Conservation (phyloP, 2,113 vertebrate genomes). For the Cinclus mexicanus region DNA sequence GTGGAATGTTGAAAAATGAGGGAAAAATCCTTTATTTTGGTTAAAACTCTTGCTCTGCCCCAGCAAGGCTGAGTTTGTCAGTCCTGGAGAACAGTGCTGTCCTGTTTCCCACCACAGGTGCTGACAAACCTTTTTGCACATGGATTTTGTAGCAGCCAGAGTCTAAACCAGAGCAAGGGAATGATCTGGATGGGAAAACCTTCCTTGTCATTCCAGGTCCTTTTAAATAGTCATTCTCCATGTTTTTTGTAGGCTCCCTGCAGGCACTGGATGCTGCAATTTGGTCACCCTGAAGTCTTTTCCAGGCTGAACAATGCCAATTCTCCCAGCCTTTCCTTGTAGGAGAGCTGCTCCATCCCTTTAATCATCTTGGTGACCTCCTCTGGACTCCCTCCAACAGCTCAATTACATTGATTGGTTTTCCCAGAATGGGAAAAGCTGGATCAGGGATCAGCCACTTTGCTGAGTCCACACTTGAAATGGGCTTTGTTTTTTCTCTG, state of each 20-base stretch:
- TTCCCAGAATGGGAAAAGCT: background rate
- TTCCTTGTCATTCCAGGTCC: background rate
- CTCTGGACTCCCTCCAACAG: background rate
- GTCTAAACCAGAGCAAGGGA: background rate
- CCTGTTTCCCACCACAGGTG: background rate
- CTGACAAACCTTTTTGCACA: background rate
- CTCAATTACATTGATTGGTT: background rate
- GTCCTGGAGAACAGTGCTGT: background rate
- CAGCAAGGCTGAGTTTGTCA: background rate
- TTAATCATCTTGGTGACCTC: background rate
- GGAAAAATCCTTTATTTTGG: background rate
- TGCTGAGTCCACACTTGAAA: background rate
- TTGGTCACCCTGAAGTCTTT: background rate
- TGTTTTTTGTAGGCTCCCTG: background rate
- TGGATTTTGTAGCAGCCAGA: background rate
- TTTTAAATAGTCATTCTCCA: background rate
- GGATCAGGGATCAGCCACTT: background rate
- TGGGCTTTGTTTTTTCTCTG: background rate
- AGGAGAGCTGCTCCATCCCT: background rate
- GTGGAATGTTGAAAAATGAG: background rate
- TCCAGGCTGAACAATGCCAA: background rate
- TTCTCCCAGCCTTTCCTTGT: background rate
- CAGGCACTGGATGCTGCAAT: background rate
- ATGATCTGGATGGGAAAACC: background rate
- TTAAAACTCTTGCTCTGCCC: background rate